Evolutionary conservation across 2,113 vertebrate species (phyloP).

Genomic region (Barbus barbus): DNA sequence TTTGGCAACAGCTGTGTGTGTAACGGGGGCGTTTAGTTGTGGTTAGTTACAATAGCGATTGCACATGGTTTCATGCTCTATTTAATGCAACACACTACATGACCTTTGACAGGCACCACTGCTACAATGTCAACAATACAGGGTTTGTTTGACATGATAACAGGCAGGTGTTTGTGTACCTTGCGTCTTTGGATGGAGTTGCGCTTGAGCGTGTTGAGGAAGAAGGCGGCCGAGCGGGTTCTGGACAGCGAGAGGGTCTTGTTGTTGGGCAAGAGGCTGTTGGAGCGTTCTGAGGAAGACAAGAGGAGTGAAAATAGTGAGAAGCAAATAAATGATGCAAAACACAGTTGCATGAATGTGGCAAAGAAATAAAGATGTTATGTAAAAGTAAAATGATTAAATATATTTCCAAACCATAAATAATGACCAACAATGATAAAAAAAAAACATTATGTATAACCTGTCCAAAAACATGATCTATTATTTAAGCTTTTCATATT

Average conservation of each 20-base stretch:
- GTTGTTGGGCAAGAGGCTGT: constrained; percentile 40
- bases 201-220: constrained; percentile 90
- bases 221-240: constrained; percentile 80
- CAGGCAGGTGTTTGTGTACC: constrained; percentile 57
- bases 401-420: background rate
- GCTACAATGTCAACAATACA: constrained; percentile 44
- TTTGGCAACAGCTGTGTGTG: constrained; percentile 18
- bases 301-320: background rate
- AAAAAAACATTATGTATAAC: background rate
- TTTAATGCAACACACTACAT: background rate
- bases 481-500: background rate
- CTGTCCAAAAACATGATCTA: background rate
- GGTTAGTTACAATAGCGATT: background rate
- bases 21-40: background rate
- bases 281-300: constrained; percentile 29
- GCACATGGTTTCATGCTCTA: background rate
- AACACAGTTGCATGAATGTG: background rate
- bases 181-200: constrained; percentile 79
- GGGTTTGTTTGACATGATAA: background rate
- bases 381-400: background rate
- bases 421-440: background rate
- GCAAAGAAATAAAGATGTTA: background rate
- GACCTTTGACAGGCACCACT: background rate
- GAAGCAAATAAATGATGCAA: background rate
- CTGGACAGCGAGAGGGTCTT: constrained; percentile 64